Evolutionary conservation across 23 tunicate species (phyloP).

Genomic region (Diplosoma virens): DNA sequence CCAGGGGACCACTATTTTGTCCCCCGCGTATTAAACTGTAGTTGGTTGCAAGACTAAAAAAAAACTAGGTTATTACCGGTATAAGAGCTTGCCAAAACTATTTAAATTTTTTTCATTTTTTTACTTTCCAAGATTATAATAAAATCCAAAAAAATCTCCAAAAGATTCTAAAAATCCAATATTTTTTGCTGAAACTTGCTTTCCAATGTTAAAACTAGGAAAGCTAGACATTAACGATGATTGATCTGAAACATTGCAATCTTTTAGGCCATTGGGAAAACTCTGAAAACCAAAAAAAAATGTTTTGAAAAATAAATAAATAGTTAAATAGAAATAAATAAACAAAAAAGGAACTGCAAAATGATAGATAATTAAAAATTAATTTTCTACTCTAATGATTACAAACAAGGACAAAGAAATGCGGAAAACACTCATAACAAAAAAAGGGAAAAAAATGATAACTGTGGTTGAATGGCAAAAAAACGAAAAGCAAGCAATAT

Average conservation of each 20-base stretch:
- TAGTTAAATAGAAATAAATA: neutral
- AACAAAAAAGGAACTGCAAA: neutral
- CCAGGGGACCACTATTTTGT: constrained; percentile 64
- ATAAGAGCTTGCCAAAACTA: neutral
- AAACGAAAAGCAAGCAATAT: no score
- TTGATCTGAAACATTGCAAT: constrained; percentile 59
- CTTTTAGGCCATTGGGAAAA: constrained; percentile 49
- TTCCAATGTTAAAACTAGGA: constrained; percentile 59
- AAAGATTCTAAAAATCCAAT: constrained; percentile 38
- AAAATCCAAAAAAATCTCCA: constrained; percentile 70
- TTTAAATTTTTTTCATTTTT: neutral
- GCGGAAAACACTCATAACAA: no score
- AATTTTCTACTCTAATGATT: neutral
- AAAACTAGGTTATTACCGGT: neutral
- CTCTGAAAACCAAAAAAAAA: constrained; percentile 22
- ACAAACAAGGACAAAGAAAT: no score
- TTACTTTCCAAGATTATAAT: constrained; percentile 49
- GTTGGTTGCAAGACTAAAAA: neutral
- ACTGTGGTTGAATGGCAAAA: no score
- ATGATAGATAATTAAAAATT: neutral
- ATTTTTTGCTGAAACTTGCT: neutral
- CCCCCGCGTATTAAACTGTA: constrained; percentile 44
- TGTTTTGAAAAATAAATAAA: neutral
- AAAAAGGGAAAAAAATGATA: no score
- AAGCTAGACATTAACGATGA: constrained; percentile 48